Percentiles rank a stretch among this genome's conserved stretches.
These are phyloP conservation scores for Venturia canescens DNA, from an alignment of 1,140 invertebrate species.

Conservation along the genomic window DNA sequence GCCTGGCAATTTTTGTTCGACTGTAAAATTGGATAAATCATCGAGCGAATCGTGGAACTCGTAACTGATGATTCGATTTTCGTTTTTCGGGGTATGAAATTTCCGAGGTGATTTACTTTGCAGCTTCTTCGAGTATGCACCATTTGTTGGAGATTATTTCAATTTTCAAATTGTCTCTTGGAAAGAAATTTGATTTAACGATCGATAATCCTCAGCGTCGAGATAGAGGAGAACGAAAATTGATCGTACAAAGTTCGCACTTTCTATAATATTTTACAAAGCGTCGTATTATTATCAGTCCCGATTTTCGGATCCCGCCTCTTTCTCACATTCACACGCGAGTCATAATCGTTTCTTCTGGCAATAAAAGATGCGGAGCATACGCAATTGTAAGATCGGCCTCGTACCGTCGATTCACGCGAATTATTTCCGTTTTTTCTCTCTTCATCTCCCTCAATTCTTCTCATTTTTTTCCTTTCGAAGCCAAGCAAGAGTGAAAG, in stretches of 20 bases:
- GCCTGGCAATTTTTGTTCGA: no score
- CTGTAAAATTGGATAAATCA: no score
- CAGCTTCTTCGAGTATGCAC: no score
- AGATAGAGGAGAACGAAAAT: background rate
- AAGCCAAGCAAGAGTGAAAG: background rate
- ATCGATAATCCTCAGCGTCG: background rate
- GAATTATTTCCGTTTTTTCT: conserved; percentile 12
- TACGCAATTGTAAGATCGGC: background rate
- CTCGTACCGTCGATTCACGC: conserved; percentile 14
- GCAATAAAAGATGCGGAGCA: background rate
- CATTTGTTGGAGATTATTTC: no score
- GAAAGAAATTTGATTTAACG: background rate
- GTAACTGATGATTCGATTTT: no score
- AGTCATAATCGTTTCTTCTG: conserved; percentile 8
- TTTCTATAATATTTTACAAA: background rate
- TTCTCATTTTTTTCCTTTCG: background rate
- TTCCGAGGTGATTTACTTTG: no score
- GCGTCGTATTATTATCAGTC: conserved; percentile 17
- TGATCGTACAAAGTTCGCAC: background rate
- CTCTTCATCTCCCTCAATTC: background rate
- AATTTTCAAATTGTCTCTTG: no score
- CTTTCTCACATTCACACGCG: conserved; percentile 33
- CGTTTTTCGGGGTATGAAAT: no score
- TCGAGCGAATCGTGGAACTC: no score
- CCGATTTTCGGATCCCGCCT: background rate